Base-by-base conservation (phyloP, 64 coral and sea anemone genomes). In the Pocillopora verrucosa region DNA sequence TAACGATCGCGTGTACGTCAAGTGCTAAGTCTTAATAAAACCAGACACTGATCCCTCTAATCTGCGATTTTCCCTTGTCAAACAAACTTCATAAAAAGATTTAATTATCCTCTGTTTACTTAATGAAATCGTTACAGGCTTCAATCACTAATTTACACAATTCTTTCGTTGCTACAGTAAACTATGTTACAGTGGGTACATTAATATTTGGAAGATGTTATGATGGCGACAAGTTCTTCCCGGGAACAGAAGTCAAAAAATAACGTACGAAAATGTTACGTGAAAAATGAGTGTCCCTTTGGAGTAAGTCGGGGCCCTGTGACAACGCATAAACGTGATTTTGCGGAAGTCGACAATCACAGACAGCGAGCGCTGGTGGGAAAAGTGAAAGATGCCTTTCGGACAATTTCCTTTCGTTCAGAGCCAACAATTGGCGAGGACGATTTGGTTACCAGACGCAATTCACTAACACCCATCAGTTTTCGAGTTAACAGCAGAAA, bases 71-170 rank as follows among this genome's bases (percentile, higher is more conserved):
- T 62, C 60, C 41, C 16, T 67, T 83, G 80, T 67, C 80, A 83
- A 83, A 65, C 30, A 25, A 67, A 11, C 61, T 45, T 65, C 67
- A 10, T 67, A 38, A 41, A 83, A 67, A 10, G 61, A 67, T 83
- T 83, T 68, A 67, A 36, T 45, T 83, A 41, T 38, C 26, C 11
- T 62, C 11, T 83, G 80, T 83, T 83, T 83, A 83, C 80, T 83
- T 51, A 83, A 83, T 45, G 61, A 67, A 83, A 67, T 41, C 1
- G 16, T 22, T 62, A 16, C 80, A 34, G 65, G 80, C 60, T 67
- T 83, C 36, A 41, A 83, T 83, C 80, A 68, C 80, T 36, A 67
- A 83, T 83, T 56, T 81, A 36, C 35, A 83, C 62, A 83, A 83
- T 83, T 45, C 9, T 67, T 67, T 62, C 80, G 80, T 83, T 65